Evolutionary conservation across 2,797 vertebrate species (phyloP).

Genomic region (Muscicapa striata): DNA sequence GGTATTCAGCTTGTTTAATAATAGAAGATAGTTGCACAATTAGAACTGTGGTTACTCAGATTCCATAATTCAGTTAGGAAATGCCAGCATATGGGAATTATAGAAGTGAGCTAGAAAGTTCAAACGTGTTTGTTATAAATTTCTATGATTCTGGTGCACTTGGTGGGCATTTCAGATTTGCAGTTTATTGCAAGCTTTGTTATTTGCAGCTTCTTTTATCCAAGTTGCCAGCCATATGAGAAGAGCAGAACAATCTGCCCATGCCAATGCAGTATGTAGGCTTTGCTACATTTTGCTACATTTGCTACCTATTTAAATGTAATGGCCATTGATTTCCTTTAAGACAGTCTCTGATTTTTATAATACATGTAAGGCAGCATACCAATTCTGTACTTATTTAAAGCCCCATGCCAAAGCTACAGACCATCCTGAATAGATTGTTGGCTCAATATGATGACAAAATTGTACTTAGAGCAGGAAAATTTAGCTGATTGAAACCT

Average conservation of each 20-base stretch:
- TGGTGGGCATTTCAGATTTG: background rate
- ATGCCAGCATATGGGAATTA: background rate
- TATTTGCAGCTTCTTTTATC: background rate
- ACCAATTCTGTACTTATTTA: background rate
- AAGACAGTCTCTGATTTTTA: background rate
- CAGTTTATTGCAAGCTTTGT: background rate
- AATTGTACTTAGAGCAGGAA: background rate
- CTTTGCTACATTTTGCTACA: background rate
- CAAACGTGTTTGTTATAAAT: background rate
- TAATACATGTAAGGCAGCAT: background rate
- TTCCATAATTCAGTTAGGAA: background rate
- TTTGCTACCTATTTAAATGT: background rate
- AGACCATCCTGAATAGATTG: background rate
- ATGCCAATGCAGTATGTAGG: background rate
- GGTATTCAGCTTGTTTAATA: background rate
- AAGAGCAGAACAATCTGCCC: background rate
- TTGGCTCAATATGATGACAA: background rate
- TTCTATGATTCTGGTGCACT: background rate
- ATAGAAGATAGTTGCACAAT: background rate
- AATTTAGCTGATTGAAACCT: background rate
- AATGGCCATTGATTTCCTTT: conserved; percentile 5
- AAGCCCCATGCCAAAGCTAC: background rate
- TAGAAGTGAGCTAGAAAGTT: background rate
- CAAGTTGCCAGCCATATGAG: background rate
- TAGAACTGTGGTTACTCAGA: background rate